Evolutionary conservation across 1,140 invertebrate species (phyloP).

Genomic region (Gryon sp.): DNA sequence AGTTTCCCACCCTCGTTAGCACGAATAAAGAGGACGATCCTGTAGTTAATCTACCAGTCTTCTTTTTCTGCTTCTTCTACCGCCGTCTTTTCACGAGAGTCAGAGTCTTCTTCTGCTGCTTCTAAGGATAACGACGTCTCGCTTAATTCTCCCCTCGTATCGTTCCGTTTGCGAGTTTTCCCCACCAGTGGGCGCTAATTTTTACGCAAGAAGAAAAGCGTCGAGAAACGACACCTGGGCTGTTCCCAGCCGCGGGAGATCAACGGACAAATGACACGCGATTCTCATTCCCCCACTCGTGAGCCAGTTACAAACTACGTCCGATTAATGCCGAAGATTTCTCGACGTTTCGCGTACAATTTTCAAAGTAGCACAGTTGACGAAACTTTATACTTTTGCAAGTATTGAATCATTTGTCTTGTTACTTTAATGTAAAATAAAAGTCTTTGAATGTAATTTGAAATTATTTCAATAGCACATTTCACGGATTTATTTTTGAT

Average conservation of each 20-base stretch:
- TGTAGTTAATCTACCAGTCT: constrained; percentile 59
- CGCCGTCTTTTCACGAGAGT: constrained; percentile 4
- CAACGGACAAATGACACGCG: constrained; percentile 80
- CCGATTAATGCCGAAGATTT: constrained; percentile 77
- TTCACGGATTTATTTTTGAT: no score
- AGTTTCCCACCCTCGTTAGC: constrained; percentile 57
- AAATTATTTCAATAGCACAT: no score
- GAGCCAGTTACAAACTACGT: constrained; percentile 73
- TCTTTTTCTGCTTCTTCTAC: constrained; percentile 38
- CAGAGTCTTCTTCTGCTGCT: constrained; percentile 40
- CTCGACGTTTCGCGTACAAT: constrained; percentile 59
- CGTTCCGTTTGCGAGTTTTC: constrained; percentile 36
- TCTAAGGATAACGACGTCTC: constrained; percentile 66
- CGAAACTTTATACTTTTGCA: constrained; percentile 11
- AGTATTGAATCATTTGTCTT: constrained; percentile 19
- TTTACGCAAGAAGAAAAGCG: constrained; percentile 75
- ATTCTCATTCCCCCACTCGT: constrained; percentile 68
- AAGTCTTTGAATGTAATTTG: no score
- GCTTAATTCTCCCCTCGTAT: constrained; percentile 70
- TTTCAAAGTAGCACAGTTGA: constrained; percentile 41
- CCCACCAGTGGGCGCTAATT: constrained; percentile 70
- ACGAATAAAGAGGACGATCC: constrained; percentile 56
- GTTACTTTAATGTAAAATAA: no score
- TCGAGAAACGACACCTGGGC: constrained; percentile 72
- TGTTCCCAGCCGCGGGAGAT: constrained; percentile 77